Evolutionary conservation across 2,888 invertebrate species (phyloP), one percentile per base, ranked within the genome.

Genomic region (Mesodorylaimus sp.): DNA sequence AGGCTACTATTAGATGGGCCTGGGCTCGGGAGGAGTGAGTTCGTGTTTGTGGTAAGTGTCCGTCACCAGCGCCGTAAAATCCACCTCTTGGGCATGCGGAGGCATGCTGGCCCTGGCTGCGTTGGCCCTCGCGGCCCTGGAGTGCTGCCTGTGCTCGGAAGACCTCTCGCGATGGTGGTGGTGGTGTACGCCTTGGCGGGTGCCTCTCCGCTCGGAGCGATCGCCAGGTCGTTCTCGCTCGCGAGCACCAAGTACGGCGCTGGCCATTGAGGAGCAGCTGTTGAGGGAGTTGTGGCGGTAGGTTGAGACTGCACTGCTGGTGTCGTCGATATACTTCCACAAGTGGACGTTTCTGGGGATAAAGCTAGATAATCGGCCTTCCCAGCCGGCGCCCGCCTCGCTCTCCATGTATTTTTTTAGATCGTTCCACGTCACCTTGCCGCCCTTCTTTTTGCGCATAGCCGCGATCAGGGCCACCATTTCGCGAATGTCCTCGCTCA

Each of bases 361-460:
- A 50, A 63, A 65, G 1, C 64, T 61, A 26, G 61, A 10, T 7
- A 7, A 10, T 24, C 27, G 44, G 10, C 27, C 27, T 25, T 43
- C 44, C 26, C 13, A 10, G 26, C 27, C 44, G 26, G 7, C 10
- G 7, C 27, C 44, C n/a, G n/a, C n/a, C 27, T 49, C 45, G 45
- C 61, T 24, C 48, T 65, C 63, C 46, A 65, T 52, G 50, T 64
- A 63, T 53, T 63, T 61, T 7, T 61, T 57, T 5, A 65, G 59
- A 51, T 65, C 65, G 41, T 64, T 62, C 65, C 64, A 65, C 2
- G 65, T 65, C 23, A 64, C 65, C 54, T 65, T 64, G 55, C 63
- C 65, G 32, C 44, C 48, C 36, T 48, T 48, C 23, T 32, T 42
- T 21, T 45, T 48, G 3, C 48, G 43, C 64, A 65, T 64, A 2